phyloP scores from a whole-genome alignment of 2,888 invertebrate species.

The Acleris sparsana region DNA sequence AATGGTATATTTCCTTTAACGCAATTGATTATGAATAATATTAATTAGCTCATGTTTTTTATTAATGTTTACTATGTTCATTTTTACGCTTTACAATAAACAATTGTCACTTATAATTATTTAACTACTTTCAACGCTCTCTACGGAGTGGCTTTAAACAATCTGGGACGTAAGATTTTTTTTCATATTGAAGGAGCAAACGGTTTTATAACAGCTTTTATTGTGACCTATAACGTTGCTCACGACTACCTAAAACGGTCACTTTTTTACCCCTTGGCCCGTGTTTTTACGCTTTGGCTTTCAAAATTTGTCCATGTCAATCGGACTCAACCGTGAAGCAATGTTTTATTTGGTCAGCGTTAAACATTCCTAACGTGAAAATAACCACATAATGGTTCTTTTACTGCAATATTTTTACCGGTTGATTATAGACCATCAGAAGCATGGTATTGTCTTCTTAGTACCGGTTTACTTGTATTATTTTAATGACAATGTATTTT shows the following conservation, averaged over 20 bases:
- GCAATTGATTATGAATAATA: background rate
- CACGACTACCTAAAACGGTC: constrained; percentile 21
- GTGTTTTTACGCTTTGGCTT: constrained; percentile 30
- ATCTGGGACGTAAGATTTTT: background rate
- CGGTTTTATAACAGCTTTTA: background rate
- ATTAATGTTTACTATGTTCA: background rate
- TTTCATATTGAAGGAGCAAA: no score
- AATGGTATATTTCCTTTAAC: constrained; percentile 8
- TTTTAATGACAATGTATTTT: background rate
- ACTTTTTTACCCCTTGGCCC: constrained; percentile 21
- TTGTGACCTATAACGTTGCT: constrained; percentile 20
- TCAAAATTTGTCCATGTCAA: constrained; percentile 29
- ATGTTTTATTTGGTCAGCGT: constrained; percentile 33
- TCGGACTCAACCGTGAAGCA: constrained; percentile 27
- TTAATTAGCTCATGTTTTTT: constrained; percentile 7
- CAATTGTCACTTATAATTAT: background rate
- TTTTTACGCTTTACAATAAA: background rate
- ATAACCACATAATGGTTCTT: constrained; percentile 32
- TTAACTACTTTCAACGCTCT: background rate
- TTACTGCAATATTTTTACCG: constrained; percentile 15
- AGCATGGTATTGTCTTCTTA: background rate
- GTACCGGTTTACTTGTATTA: background rate
- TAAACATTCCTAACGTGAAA: constrained; percentile 35
- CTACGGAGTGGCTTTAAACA: background rate
- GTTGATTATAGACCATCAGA: constrained; percentile 4